Conservation (phyloP, 2,888 invertebrate genomes). For the Ophion ellenae region DNA sequence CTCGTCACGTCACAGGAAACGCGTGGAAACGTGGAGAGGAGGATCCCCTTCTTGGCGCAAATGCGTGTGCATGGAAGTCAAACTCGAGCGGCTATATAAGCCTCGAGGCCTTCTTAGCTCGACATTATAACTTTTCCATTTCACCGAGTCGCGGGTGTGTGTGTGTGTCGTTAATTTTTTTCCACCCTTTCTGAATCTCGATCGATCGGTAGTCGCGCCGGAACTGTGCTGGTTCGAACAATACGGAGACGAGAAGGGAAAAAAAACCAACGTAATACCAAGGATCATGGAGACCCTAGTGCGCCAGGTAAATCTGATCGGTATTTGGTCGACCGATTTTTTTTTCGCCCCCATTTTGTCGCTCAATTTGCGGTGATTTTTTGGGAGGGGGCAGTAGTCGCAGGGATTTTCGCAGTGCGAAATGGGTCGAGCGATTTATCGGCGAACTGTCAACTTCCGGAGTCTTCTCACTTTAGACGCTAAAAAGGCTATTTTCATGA, state of each 20-base stretch:
- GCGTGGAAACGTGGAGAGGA: constrained; percentile 60
- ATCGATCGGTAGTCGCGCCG: background rate
- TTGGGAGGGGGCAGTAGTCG: too few relatives aligned
- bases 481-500: too few relatives aligned
- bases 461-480: too few relatives aligned
- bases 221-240: constrained; percentile 15
- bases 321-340: background rate
- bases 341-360: background rate
- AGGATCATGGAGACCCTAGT: constrained; percentile 58
- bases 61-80: constrained; percentile 39
- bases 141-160: constrained; percentile 37
- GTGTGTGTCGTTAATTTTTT: background rate
- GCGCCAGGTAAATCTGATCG: constrained; percentile 60
- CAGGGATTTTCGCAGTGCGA: background rate
- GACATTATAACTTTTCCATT: constrained; percentile 63
- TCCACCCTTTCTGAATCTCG: background rate
- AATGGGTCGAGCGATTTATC: background rate
- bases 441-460: background rate
- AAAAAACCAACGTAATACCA: background rate
- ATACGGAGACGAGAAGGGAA: background rate
- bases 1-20: constrained; percentile 66
- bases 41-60: constrained; percentile 18
- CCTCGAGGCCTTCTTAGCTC: constrained; percentile 49
- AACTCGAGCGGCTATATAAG: constrained; percentile 67
- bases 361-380: too few relatives aligned